Evolutionary conservation across 2,888 invertebrate species (phyloP), one percentile per base, ranked within the genome.

Genomic region (Herminia tarsipennalis): DNA sequence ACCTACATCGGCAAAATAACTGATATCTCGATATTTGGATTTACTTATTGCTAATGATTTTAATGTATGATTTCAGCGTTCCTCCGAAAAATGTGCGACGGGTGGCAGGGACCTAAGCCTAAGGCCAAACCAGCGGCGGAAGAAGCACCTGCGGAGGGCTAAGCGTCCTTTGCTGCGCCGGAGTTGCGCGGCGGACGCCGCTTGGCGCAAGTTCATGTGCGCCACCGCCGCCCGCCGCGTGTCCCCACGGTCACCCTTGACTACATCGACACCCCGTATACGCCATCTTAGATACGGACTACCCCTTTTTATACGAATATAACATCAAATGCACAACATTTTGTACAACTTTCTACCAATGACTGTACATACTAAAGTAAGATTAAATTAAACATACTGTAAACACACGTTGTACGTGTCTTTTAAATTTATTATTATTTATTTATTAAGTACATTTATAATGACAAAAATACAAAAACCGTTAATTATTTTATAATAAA

Each of bases 41-140:
- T 28, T n/a, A 8, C 34, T n/a, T n/a, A 16, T 20, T 46, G 27
- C 33, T 48, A 34, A 50, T 42, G 8, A 10, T 35, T 12, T 8
- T 34, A 0, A 37, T 24, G 5, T 49, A 39, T 14, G 2, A 56
- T 62, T 78, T 27, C 92, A 96, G 96, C 95, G 91, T 98, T 98
- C 94, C 95, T 97, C 88, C 94, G 95, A 93, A 95, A 94, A 93
- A 95, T 98, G 94, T 95, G 95, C 88, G 94, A 94, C 77, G 93
- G 93, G 86, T 88, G 91, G 66, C 65, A 55, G 86, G 81, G 82
- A 51, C 45, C 68, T 65, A 81, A 81, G 65, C 48, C 65, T 50
- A 54, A 64, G 50, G 56, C 51, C 27, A 40, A 47, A 44, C 45
- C 40, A 43, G 56, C 43, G 56, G 68, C 67, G 37, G 76, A 66